A percentile compares a stretch with the other conserved stretches of the same genome.
These are phyloP conservation scores for Trichechus manatus DNA, from an alignment of 2,113 vertebrate species.

Conservation along the genomic window DNA sequence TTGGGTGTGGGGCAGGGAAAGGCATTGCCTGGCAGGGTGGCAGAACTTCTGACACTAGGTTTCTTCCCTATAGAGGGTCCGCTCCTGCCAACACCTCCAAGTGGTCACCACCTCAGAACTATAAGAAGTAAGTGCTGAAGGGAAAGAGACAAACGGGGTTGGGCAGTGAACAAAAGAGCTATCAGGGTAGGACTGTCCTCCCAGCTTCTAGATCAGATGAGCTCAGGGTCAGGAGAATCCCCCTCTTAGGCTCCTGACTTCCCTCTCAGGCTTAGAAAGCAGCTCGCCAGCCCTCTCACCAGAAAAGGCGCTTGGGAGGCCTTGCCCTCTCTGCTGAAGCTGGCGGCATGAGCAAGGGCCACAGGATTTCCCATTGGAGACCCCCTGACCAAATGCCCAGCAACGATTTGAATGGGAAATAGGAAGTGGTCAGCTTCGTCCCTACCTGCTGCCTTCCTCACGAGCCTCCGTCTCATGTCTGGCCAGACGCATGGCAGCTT, in stretches of 20 bases:
- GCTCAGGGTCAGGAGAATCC: neutral
- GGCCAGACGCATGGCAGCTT: conserved; percentile 93
- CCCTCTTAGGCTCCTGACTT: neutral
- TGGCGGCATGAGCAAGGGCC: neutral
- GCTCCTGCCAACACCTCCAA: conserved; percentile 86
- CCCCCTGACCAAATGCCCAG: neutral
- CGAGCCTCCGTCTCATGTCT: conserved; percentile 61
- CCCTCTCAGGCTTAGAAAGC: conserved; percentile 24
- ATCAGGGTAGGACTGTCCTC: neutral
- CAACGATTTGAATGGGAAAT: conserved; percentile 8
- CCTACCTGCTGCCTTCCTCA: conserved; percentile 47
- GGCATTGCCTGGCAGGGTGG: neutral
- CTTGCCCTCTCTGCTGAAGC: neutral
- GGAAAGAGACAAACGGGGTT: neutral
- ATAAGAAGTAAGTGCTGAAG: conserved; percentile 92
- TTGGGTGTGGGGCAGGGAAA: neutral
- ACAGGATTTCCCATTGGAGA: neutral
- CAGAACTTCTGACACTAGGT: conserved; percentile 33
- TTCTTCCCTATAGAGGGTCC: conserved; percentile 87
- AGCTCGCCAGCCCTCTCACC: neutral
- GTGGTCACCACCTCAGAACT: conserved; percentile 96
- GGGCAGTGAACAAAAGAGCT: neutral
- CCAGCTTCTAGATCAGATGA: neutral
- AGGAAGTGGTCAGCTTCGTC: neutral
- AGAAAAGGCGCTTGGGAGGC: neutral